A percentile compares a stretch with the other conserved stretches of the same genome.
phyloP scores from a whole-genome alignment of 2,888 invertebrate genomes.

The Eristalis pertinax region DNA sequence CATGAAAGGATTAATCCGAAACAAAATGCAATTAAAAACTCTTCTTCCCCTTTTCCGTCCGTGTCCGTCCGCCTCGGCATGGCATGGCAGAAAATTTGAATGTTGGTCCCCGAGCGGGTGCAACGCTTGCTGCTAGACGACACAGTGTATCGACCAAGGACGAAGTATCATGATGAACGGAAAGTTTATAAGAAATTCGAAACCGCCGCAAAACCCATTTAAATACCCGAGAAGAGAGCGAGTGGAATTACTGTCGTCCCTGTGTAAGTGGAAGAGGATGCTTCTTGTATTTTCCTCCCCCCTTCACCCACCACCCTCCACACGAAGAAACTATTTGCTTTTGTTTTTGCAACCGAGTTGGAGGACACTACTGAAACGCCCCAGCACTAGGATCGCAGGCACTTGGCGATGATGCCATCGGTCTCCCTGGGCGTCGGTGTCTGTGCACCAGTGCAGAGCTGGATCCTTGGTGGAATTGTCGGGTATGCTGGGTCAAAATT shows the following conservation, averaged over 20 bases:
- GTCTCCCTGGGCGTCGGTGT: too few relatives aligned
- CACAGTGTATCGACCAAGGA: conserved; percentile 3
- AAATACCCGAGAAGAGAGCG: conserved; percentile 49
- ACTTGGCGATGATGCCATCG: too few relatives aligned
- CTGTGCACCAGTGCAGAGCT: too few relatives aligned
- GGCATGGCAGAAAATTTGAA: conserved; percentile 23
- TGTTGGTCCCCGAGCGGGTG: conserved; percentile 27
- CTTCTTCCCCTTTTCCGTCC: conserved; percentile 32
- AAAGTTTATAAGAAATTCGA: conserved; percentile 69
- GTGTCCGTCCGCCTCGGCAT: neutral
- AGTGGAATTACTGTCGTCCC: conserved; percentile 67
- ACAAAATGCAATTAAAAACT: conserved; percentile 72
- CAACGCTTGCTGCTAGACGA: neutral
- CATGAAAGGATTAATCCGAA: conserved; percentile 65
- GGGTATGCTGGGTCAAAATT: conserved; percentile 66
- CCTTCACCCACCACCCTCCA: neutral
- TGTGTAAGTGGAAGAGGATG: conserved; percentile 20
- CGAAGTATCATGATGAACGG: conserved; percentile 22
- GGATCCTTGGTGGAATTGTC: conserved; percentile 2
- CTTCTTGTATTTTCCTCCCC: neutral
- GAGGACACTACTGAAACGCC: too few relatives aligned
- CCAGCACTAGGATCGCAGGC: too few relatives aligned
- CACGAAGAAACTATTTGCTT: conserved; percentile 45
- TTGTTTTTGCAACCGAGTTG: conserved; percentile 37
- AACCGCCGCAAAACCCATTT: conserved; percentile 69